Conservation (phyloP, 1,140 invertebrate species). For the Bombus cullumanus region DNA sequence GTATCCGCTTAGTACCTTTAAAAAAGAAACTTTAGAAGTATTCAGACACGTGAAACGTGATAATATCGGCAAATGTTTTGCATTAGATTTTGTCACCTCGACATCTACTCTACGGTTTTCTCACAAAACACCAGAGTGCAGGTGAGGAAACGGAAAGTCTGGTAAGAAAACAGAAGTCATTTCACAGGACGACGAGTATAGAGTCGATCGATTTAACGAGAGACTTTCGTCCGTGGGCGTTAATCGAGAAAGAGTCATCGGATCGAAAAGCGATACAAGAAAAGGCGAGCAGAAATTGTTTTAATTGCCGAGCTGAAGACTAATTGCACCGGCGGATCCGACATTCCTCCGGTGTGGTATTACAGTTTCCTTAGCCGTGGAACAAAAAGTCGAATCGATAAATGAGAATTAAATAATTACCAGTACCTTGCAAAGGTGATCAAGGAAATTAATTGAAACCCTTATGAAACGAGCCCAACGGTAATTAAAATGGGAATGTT, state of each 20-base stretch:
- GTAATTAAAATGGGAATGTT: conserved; percentile 36
- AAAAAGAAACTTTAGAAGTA: too few species aligned
- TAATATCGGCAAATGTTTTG: too few species aligned
- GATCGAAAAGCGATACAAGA: background rate
- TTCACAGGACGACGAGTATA: too few species aligned
- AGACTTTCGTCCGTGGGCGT: background rate
- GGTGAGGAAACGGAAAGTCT: background rate
- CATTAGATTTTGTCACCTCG: background rate
- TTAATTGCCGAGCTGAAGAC: conserved; percentile 20
- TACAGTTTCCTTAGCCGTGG: background rate
- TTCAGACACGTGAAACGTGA: too few species aligned
- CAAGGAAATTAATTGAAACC: conserved; percentile 32
- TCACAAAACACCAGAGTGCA: background rate
- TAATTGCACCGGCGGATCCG: conserved; percentile 11
- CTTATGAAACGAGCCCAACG: conserved; percentile 18
- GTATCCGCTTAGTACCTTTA: too few species aligned
- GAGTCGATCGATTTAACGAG: background rate
- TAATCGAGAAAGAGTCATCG: background rate
- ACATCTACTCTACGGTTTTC: background rate
- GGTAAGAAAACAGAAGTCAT: background rate
- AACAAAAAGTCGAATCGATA: background rate
- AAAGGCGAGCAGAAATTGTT: conserved; percentile 22
- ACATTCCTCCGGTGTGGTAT: background rate
- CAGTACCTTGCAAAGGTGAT: background rate
- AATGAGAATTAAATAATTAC: conserved; percentile 46